Evolutionary conservation across 2,888 invertebrate genomes (phyloP).

Genomic region (Dastarcus helophoroides): DNA sequence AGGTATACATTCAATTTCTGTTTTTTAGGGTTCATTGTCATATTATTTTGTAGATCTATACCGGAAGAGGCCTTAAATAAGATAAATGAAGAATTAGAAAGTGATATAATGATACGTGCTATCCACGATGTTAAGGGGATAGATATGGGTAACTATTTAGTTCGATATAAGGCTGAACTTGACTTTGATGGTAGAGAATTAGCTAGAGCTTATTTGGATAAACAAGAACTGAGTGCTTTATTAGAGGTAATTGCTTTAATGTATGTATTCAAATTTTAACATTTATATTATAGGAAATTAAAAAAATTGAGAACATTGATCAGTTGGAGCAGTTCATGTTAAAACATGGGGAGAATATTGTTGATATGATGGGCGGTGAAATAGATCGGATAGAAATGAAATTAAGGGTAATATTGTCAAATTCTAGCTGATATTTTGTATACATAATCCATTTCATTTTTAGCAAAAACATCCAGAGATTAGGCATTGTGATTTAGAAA

Average conservation of each 20-base stretch:
- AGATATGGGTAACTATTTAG: slow-evolving; percentile 89
- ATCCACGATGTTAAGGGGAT: slow-evolving; percentile 98
- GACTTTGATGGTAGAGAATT: slow-evolving; percentile 96
- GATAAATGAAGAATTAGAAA: slow-evolving; percentile 82
- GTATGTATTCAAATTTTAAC: not conserved
- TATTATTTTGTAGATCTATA: slow-evolving; percentile 57
- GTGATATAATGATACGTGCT: slow-evolving; percentile 89
- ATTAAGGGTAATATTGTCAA: slow-evolving; percentile 84
- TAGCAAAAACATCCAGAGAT: slow-evolving; percentile 90
- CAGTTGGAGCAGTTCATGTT: slow-evolving; percentile 86
- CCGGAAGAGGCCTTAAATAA: slow-evolving; percentile 72
- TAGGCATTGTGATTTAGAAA: slow-evolving; percentile 90
- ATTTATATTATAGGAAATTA: slow-evolving; percentile 61
- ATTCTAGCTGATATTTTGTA: no score
- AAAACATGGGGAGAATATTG: slow-evolving; percentile 94
- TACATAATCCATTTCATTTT: slow-evolving; percentile 35
- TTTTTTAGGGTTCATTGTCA: not conserved
- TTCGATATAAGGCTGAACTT: slow-evolving; percentile 96
- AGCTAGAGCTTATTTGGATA: slow-evolving; percentile 85
- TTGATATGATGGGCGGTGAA: slow-evolving; percentile 94
- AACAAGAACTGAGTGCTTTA: slow-evolving; percentile 72
- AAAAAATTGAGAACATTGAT: slow-evolving; percentile 71
- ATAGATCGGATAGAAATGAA: slow-evolving; percentile 97
- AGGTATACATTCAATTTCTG: slow-evolving; percentile 40
- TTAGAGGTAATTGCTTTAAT: slow-evolving; percentile 48